Conservation (phyloP, 1,140 invertebrate genomes). For the Dolichoris vasculosae region DNA sequence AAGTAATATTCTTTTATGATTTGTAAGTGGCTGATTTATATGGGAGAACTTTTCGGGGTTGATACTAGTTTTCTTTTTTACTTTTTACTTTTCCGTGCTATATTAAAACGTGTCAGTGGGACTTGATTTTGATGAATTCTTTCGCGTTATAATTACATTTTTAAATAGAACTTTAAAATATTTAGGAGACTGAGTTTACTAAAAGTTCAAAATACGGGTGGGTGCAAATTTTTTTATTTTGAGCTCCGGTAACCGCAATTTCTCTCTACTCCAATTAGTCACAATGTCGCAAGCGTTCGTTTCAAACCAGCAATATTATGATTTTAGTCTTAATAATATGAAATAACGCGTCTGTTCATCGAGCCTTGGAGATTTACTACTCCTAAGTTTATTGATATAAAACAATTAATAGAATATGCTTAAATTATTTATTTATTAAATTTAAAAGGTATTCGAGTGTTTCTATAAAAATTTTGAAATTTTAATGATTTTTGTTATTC, state of each 20-base stretch:
- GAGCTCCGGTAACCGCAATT: background rate
- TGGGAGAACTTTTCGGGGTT: background rate
- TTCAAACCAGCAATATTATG: background rate
- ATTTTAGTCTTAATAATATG: background rate
- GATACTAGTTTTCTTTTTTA: background rate
- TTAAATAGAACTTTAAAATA: background rate
- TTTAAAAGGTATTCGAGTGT: too few relatives aligned
- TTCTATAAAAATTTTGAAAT: too few relatives aligned
- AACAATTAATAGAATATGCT: too few relatives aligned
- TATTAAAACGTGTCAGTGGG: background rate
- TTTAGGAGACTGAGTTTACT: background rate
- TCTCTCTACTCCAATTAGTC: background rate
- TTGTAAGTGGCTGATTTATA: constrained; percentile 14
- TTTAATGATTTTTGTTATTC: too few relatives aligned
- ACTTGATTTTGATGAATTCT: background rate
- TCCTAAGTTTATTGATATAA: too few relatives aligned
- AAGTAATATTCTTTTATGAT: background rate
- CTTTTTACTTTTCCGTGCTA: background rate
- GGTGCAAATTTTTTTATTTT: background rate
- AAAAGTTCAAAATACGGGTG: background rate
- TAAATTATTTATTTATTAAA: too few relatives aligned
- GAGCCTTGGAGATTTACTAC: background rate
- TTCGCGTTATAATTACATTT: background rate
- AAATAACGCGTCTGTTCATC: background rate
- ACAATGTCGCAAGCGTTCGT: background rate